phyloP scores from a whole-genome alignment of 2,888 invertebrate genomes.

The Siphlonurus alternatus region DNA sequence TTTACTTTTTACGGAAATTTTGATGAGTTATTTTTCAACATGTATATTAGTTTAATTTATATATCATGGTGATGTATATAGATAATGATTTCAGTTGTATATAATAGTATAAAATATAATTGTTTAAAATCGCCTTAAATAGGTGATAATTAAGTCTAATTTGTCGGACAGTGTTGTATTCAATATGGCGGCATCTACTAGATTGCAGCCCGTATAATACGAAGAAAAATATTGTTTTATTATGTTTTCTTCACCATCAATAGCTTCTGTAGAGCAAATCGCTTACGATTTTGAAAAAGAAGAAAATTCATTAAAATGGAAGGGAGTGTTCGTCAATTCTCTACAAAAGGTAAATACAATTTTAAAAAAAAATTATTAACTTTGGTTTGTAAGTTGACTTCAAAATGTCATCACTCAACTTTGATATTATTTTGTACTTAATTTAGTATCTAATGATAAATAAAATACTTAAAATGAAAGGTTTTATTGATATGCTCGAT shows the following conservation, averaged over 20 bases:
- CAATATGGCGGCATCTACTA: neutral
- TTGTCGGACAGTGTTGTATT: neutral
- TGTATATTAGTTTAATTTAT: no score
- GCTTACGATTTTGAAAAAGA: conserved; percentile 71
- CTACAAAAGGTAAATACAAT: conserved; percentile 64
- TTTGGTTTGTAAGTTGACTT: neutral
- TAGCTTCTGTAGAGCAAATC: conserved; percentile 16
- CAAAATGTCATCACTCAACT: neutral
- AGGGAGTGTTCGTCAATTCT: conserved; percentile 71
- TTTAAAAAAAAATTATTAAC: neutral
- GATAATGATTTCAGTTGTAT: no score
- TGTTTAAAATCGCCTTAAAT: no score
- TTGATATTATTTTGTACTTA: no score
- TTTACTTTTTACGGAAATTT: neutral
- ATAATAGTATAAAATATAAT: no score
- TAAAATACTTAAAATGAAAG: no score
- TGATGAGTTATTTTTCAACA: no score
- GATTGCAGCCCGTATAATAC: no score
- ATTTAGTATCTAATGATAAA: no score
- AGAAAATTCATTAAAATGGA: conserved; percentile 84
- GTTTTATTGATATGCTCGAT: no score
- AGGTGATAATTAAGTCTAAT: neutral
- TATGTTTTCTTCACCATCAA: conserved; percentile 16
- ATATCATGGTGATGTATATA: no score
- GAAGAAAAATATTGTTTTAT: conserved; percentile 10